Base-by-base conservation (phyloP, 2,888 invertebrate species). In the Allygus modestus region DNA sequence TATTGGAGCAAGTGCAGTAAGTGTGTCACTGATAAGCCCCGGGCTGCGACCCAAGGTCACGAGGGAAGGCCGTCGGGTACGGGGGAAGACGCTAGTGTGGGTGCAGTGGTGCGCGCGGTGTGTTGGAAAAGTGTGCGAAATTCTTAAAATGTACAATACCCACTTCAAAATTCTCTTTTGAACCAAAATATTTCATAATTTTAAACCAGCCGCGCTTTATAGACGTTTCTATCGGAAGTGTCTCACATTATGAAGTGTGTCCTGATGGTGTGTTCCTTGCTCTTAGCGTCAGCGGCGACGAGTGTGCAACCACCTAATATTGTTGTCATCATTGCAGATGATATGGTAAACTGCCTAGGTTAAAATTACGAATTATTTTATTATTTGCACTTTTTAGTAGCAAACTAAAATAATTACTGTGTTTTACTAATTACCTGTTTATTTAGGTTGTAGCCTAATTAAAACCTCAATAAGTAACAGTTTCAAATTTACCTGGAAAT, bases 251-350 rank as follows among this genome's bases (percentile, higher is more conserved):
- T 46, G 46, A 7, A 15, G 46, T 26, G 58, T 58, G 58, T 58
- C 20, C 9, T 28, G 31, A 28, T 46, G 12, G 12, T 31, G 7
- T 65, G 65, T 31, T 15, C 20, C 28, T 4, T 65, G 0, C 5
- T 65, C 28, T 7, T 37, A n/a, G n/a, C n/a, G 37, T 4, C 37
- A 37, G 46, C 46, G 17, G 46, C 46, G 17, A 17, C 65, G 1
- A 4, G 20, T 5, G 41, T 20, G 20, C 41, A 7, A 7, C 37
- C 41, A 1, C 90, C 90, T 0, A 88, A 91, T 86, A 90, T 91
- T 54, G 85, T 90, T 41, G 86, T 91, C 43, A 90, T 91, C 23
- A 86, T 91, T 23, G 91, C 90, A 1, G 90, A 91, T 81, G 91
- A 91, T 87, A 87, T 91, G 89, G 90, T 90, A 84, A 88, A 88